phyloP scores from a whole-genome alignment of 2,797 vertebrate genomes.

The Geotrypetes seraphini region DNA sequence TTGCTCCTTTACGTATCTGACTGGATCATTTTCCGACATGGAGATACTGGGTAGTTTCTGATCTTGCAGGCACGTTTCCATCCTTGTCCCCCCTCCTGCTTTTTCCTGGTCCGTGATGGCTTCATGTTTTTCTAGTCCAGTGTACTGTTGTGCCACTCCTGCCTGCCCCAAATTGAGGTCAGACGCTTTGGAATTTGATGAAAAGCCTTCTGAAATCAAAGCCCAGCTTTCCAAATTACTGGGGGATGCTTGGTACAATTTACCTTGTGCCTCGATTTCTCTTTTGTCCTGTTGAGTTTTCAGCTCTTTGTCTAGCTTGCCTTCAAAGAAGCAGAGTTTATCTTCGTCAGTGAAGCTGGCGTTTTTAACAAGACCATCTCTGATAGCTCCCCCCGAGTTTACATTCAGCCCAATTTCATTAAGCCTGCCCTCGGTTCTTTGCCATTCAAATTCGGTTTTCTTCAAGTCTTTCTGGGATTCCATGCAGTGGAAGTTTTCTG shows the following conservation, averaged over 20 bases:
- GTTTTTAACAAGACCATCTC: conserved; percentile 44
- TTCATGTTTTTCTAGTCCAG: conserved; percentile 20
- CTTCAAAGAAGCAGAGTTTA: conserved; percentile 82
- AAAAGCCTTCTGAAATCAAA: conserved; percentile 26
- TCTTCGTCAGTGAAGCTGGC: conserved; percentile 78
- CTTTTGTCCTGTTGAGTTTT: conserved; percentile 48
- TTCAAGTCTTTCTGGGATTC: conserved; percentile 46
- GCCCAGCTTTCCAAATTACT: conserved; percentile 56
- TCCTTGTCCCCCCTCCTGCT: conserved; percentile 38
- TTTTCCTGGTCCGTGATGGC: conserved; percentile 42
- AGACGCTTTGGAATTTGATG: conserved; percentile 16
- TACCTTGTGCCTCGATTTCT: conserved; percentile 42
- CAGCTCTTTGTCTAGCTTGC: conserved; percentile 62
- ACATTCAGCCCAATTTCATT: conserved; percentile 57
- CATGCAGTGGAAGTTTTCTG: conserved; percentile 22
- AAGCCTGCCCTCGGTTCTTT: conserved; percentile 63
- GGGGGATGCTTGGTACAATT: conserved; percentile 26
- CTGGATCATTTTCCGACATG: not conserved
- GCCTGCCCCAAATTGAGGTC: conserved; percentile 19
- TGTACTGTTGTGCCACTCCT: not conserved
- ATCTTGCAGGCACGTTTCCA: conserved; percentile 31
- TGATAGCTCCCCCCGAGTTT: conserved; percentile 40
- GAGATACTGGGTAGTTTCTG: conserved; percentile 12
- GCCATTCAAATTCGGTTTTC: conserved; percentile 75
- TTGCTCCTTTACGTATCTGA: conserved; percentile 13